Percentiles rank a stretch among this genome's conserved stretches.
These are phyloP conservation scores for Tigriopus japonicus DNA, from an alignment of 1,140 invertebrate species.

Conservation along the genomic window DNA sequence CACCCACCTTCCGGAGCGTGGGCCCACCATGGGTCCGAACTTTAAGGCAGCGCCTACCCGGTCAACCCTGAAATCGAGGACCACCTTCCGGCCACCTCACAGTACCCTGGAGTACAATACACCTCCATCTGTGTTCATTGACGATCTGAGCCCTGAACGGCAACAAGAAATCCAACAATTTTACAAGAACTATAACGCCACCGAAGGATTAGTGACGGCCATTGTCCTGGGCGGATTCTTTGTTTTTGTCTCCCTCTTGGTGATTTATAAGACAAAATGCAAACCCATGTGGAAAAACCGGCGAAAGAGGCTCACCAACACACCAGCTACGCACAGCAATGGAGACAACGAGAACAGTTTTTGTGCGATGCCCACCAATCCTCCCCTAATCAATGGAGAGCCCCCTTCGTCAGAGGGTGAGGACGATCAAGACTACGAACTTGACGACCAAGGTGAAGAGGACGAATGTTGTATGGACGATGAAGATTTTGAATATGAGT, in stretches of 20 bases:
- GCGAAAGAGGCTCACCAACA: conserved; percentile 11
- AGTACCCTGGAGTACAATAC: no score
- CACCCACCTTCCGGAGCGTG: no score
- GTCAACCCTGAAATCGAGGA: no score
- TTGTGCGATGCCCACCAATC: neutral
- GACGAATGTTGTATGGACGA: neutral
- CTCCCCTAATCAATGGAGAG: neutral
- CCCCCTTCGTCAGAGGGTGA: neutral
- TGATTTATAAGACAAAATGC: conserved; percentile 10
- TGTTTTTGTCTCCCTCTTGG: conserved; percentile 9
- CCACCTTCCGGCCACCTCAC: no score
- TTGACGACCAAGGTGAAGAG: neutral
- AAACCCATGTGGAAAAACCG: conserved; percentile 13
- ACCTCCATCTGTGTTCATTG: no score
- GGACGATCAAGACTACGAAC: neutral
- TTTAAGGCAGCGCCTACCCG: no score
- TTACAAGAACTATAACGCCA: conserved; percentile 12
- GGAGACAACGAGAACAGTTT: neutral
- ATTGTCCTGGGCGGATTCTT: conserved; percentile 14
- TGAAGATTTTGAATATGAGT: conserved; percentile 9
- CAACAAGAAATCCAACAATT: neutral
- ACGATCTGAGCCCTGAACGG: no score
- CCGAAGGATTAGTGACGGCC: conserved; percentile 7
- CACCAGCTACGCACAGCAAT: conserved; percentile 1
- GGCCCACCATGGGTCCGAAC: no score